phyloP scores from a whole-genome alignment of 2,888 invertebrate species.

The Rosalia funebris region DNA sequence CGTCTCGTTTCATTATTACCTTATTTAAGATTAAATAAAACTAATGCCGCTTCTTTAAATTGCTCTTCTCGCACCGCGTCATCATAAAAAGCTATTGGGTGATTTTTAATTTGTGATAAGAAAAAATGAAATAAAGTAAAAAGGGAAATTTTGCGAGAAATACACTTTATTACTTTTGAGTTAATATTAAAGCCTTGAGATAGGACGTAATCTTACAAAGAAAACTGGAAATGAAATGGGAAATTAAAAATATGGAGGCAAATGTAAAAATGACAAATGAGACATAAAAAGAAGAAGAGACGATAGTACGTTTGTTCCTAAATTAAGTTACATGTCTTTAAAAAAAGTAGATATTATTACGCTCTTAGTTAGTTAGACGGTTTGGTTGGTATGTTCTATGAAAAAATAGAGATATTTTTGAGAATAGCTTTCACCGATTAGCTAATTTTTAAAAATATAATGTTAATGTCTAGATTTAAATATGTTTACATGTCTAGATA shows the following conservation, averaged over 20 bases:
- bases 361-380: no score
- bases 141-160: not conserved
- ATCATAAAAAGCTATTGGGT: not conserved
- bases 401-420: no score
- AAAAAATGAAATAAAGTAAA: not conserved
- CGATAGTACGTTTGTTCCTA: no score
- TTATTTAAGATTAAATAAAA: not conserved
- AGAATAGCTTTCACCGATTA: no score
- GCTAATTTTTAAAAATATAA: no score
- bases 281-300: conserved; percentile 2
- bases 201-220: conserved; percentile 10
- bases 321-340: no score
- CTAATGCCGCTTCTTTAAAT: no score
- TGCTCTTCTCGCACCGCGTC: no score
- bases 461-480: no score
- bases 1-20: not conserved
- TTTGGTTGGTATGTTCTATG: no score
- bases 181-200: conserved; percentile 4
- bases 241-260: conserved; percentile 20
- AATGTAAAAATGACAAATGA: conserved; percentile 20
- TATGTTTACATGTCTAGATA: no score
- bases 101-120: not conserved
- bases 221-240: conserved; percentile 23
- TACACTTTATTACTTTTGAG: not conserved
- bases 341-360: no score